Evolutionary conservation across 1,140 invertebrate genomes (phyloP), one percentile per base, ranked within the genome.

Genomic region (Steinernema feltiae): DNA sequence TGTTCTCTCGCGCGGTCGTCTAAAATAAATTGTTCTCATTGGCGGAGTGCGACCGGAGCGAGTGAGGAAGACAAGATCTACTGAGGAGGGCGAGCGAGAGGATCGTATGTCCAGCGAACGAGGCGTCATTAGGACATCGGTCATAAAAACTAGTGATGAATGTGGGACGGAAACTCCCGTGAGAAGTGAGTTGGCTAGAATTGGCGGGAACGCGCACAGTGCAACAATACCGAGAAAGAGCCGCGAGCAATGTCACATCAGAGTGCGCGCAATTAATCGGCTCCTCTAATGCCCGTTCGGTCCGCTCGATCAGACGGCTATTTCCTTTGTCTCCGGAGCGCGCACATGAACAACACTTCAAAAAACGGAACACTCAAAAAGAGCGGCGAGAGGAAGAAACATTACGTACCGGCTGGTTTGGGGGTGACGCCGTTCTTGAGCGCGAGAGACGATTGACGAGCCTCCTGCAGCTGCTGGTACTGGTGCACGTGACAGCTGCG

Each of bases 381-480:
- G 70, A 70, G 74, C 69, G 32, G 31, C 46, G 53, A 32, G 72
- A 63, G 31, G 30, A 73, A 63, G 53, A 69, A 75, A 70, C 35
- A 41, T 70, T n/a, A 48, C 24, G 24, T 69, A 48, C 29, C 70
- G 53, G 73, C 69, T 75, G 48, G 70, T 21, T 63, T 63, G 7
- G 53, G 2, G 7, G 69, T 41, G 48, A 18, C 24, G 63, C 32
- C 41, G 32, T 72, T 72, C 71, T 31, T 32, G 48, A 53, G 29
- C 24, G 30, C 41, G 48, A 1, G 70, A 30, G 70, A 71, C 69
- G 48, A 72, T 29, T 78, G 75, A 24, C 78, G 48, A 32, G 78
- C 78, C 72, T 79, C 78, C 48, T 79, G 78, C 27, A 79, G 71
- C 32, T 74, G 75, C 71, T 79, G 78, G 48, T 79, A 79, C 48